These are phyloP conservation scores for Premnoplex brunnescens DNA, from an alignment of 2,797 vertebrate species.

Conservation along the genomic window DNA sequence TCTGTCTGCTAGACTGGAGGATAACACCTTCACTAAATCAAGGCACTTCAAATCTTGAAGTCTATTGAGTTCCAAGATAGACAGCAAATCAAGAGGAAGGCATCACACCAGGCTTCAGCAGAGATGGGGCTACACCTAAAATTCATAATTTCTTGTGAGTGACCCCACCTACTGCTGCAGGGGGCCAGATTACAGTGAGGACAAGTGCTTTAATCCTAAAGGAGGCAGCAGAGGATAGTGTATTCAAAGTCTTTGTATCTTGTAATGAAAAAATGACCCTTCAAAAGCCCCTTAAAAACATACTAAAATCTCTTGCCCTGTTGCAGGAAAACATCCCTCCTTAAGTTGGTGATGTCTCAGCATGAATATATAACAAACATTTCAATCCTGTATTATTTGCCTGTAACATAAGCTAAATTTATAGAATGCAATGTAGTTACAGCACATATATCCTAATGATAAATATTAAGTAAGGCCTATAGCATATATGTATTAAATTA, in stretches of 20 bases:
- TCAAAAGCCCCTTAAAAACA: conserved; percentile 14
- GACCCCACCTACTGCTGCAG: conserved; percentile 14
- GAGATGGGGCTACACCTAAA: neutral
- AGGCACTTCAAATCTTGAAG: conserved; percentile 42
- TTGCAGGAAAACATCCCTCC: neutral
- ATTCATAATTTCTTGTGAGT: conserved; percentile 18
- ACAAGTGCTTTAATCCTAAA: conserved; percentile 46
- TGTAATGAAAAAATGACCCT: conserved; percentile 8
- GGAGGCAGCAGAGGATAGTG: conserved; percentile 64
- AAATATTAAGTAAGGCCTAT: neutral
- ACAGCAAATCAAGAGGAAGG: conserved; percentile 43
- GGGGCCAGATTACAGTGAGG: conserved; percentile 11
- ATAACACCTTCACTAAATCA: conserved; percentile 42
- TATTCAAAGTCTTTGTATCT: conserved; percentile 1
- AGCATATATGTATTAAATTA: neutral
- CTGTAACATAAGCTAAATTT: neutral
- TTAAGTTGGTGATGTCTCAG: neutral
- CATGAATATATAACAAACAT: neutral
- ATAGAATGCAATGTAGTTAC: neutral
- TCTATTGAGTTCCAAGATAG: conserved; percentile 11
- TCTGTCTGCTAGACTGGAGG: conserved; percentile 21
- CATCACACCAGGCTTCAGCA: conserved; percentile 6
- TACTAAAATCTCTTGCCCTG: neutral
- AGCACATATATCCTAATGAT: neutral
- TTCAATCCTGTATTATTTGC: neutral